These are phyloP conservation scores for Meloidogyne exigua DNA, from an alignment of 1,140 invertebrate species.

Conservation along the genomic window DNA sequence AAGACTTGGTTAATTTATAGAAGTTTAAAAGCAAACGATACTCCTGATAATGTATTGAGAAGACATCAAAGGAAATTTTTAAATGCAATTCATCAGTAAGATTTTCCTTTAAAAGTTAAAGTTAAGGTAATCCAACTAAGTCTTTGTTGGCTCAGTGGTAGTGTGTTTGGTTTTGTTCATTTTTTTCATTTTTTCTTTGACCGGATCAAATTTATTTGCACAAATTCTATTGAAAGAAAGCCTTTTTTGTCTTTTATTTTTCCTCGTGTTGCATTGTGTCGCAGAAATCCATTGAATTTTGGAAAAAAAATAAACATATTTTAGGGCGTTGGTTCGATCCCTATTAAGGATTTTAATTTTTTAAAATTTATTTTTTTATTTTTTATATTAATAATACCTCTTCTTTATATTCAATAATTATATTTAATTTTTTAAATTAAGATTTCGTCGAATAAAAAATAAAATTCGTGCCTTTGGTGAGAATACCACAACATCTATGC, in stretches of 20 bases:
- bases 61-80: slow-evolving; percentile 59
- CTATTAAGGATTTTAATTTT: not conserved
- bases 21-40: slow-evolving; percentile 44
- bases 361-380: not conserved
- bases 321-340: too few relatives aligned
- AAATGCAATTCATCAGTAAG: slow-evolving; percentile 54
- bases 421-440: slow-evolving; percentile 17
- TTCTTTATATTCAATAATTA: not conserved
- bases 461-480: slow-evolving; percentile 60
- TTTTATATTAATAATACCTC: slow-evolving; percentile 22
- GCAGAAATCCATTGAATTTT: too few relatives aligned
- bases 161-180: too few relatives aligned
- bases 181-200: too few relatives aligned
- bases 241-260: too few relatives aligned
- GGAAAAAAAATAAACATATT: too few relatives aligned
- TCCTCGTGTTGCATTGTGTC: too few relatives aligned
- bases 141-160: not conserved
- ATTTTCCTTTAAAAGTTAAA: not conserved
- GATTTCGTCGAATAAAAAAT: slow-evolving; percentile 61
- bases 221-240: too few relatives aligned
- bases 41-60: slow-evolving; percentile 47
- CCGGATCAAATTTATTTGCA: too few relatives aligned
- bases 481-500: slow-evolving; percentile 49
- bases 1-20: slow-evolving; percentile 63
- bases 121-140: too few relatives aligned